Base-by-base conservation (phyloP, 1,140 invertebrate species). In the Cydia splendana region DNA sequence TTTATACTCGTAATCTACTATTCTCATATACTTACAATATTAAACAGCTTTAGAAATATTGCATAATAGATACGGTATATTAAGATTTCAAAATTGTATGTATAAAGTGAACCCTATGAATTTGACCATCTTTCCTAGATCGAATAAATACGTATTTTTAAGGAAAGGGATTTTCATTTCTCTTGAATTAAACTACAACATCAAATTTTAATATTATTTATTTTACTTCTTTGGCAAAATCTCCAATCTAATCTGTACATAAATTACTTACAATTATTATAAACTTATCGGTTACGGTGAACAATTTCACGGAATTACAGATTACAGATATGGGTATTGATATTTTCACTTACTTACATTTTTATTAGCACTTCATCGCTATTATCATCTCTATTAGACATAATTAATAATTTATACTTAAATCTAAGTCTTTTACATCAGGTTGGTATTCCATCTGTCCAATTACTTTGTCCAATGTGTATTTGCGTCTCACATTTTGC, bases 171-270 rank as follows among this genome's bases (percentile, higher is more conserved):
- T 51, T 57, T 51, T 75, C 12, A 75, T 77, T 73, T 48, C 42
- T 38, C 34, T 45, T 5, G n/a, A 65, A 30, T 62, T 42, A 51
- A 20, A 38, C 24, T 20, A 71, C 15, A 4, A 38, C 42, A n/a
- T 45, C 20, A 74, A 82, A 81, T 81, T 82, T 85, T 84, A 78
- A 80, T 65, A 78, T 57, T 73, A 78, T 77, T 65, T 73, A 77
- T 20, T 62, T 62, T 77, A 77, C 34, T 83, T 87, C 84, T 86
- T 86, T 87, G 85, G 85, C 81, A 82, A 83, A 75, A 78, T 79
- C 51, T 80, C 78, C 78, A 69, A 78, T 75, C 77, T 28, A 42
- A 28, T 45, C 18, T 65, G 24, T 28, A 74, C 48, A 20, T 76
- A 74, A 24, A 62, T 62, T 62, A 24, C 53, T 24, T 62, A 62